phyloP scores from a whole-genome alignment of 1,140 invertebrate genomes.

The Danaus plexippus region DNA sequence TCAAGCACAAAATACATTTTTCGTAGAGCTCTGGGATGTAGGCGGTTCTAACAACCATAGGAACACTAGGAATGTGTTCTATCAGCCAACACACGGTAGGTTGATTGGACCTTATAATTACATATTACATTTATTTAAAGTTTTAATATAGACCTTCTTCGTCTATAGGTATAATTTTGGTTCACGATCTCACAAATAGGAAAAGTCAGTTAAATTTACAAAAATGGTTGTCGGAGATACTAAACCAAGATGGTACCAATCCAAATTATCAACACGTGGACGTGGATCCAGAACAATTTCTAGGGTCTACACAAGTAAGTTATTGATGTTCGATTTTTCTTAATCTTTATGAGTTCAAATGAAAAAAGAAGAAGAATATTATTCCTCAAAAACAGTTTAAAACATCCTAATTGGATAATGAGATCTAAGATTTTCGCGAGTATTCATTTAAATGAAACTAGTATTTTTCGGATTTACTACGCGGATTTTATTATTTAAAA shows the following conservation, averaged over 20 bases:
- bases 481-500: no score
- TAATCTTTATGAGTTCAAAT: no score
- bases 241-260: conserved; percentile 80
- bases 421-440: no score
- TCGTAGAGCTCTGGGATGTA: conserved; percentile 96
- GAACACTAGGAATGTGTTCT: conserved; percentile 94
- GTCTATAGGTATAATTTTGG: conserved; percentile 87
- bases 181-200: conserved; percentile 96
- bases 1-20: conserved; percentile 90
- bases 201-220: conserved; percentile 95
- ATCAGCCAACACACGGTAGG: conserved; percentile 91
- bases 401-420: no score
- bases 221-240: conserved; percentile 93
- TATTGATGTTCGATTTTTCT: background rate
- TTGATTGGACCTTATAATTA: background rate
- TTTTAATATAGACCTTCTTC: background rate
- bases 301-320: conserved; percentile 75
- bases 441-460: no score
- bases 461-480: no score
- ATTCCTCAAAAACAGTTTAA: no score
- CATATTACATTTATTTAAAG: background rate
- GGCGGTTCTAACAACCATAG: conserved; percentile 94
- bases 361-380: no score
- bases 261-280: conserved; percentile 73
- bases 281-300: conserved; percentile 93